Conservation (phyloP, 2,113 vertebrate species). For the Dasyprocta punctata region DNA sequence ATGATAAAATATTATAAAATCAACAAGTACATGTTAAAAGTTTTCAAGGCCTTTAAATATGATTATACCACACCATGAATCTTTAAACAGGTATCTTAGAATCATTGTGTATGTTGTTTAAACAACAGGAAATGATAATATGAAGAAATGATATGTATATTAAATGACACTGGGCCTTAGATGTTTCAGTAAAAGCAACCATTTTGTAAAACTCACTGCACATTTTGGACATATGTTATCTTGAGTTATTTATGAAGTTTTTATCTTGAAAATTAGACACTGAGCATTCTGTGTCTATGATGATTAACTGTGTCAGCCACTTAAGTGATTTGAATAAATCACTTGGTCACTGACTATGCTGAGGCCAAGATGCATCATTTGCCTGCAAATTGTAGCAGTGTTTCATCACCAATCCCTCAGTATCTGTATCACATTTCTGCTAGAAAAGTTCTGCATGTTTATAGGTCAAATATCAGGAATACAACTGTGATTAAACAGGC, state of each 20-base stretch:
- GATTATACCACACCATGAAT: not conserved
- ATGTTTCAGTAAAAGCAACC: not conserved
- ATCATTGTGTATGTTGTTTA: not conserved
- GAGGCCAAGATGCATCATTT: not conserved
- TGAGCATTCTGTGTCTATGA: not conserved
- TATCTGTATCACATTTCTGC: not conserved
- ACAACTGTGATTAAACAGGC: not conserved
- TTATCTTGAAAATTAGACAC: not conserved
- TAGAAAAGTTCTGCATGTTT: not conserved
- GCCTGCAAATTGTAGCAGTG: not conserved
- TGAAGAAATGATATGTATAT: not conserved
- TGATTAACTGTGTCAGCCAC: not conserved
- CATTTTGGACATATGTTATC: not conserved
- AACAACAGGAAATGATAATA: not conserved
- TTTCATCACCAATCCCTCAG: not conserved
- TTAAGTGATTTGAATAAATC: constrained; percentile 25
- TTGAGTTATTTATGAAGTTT: not conserved
- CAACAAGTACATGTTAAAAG: not conserved
- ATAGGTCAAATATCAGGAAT: not conserved
- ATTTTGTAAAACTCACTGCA: not conserved
- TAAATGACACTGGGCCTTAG: not conserved
- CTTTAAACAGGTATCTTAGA: not conserved
- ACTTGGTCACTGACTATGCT: not conserved
- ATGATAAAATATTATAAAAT: not conserved
- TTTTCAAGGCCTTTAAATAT: not conserved